These are phyloP conservation scores for Sebastes diploproa DNA, from an alignment of 2,797 vertebrate genomes.

Conservation along the genomic window DNA sequence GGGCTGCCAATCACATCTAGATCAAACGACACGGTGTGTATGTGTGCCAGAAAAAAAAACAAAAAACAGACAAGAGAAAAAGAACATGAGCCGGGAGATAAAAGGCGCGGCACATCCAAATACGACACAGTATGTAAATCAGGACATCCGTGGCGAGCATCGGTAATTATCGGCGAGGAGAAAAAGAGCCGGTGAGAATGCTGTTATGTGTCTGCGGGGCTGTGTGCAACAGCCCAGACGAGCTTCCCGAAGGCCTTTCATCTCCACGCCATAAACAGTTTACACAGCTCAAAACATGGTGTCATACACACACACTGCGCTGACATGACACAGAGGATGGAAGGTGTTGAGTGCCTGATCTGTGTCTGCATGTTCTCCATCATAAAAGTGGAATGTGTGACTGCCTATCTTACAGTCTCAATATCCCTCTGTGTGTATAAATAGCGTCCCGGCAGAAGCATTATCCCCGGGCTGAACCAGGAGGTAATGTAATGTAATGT, in stretches of 20 bases:
- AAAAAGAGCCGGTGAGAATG: slow-evolving; percentile 19
- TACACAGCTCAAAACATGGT: slow-evolving; percentile 47
- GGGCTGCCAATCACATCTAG: slow-evolving; percentile 47
- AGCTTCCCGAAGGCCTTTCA: slow-evolving; percentile 54
- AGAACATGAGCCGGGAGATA: slow-evolving; percentile 49
- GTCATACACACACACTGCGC: slow-evolving; percentile 21
- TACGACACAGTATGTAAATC: slow-evolving; percentile 51
- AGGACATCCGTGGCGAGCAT: slow-evolving; percentile 11
- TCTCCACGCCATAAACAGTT: slow-evolving; percentile 63
- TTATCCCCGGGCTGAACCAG: slow-evolving; percentile 27
- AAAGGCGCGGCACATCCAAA: slow-evolving; percentile 54
- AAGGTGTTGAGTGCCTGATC: slow-evolving; percentile 30
- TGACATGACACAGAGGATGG: slow-evolving; percentile 23
- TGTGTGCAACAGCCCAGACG: slow-evolving; percentile 13
- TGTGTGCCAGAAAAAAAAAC: not conserved
- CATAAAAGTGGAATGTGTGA: not conserved
- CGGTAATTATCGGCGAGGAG: slow-evolving; percentile 35
- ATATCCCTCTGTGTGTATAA: slow-evolving; percentile 1
- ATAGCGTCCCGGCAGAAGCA: slow-evolving; percentile 23
- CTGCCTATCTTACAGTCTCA: not conserved
- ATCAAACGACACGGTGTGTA: slow-evolving; percentile 60
- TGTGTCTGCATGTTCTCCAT: slow-evolving; percentile 1
- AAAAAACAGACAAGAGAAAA: slow-evolving; percentile 37
- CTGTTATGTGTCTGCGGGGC: slow-evolving; percentile 31
- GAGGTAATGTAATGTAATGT: slow-evolving; percentile 60